Conservation (phyloP, 2,888 invertebrate genomes). For the Endotricha flammealis region DNA sequence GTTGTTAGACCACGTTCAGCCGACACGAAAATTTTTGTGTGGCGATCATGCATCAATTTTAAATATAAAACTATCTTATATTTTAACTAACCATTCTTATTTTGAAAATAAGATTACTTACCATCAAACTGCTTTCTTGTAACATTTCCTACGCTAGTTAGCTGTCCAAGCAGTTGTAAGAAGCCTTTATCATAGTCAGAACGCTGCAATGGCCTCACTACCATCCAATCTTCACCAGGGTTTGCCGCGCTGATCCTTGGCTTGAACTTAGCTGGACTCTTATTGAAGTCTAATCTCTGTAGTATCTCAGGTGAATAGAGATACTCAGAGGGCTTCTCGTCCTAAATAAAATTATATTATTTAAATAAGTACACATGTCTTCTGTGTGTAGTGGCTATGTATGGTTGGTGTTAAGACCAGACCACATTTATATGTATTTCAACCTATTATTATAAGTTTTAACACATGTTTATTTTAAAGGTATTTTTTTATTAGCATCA, state of each 20-base stretch:
- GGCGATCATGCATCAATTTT: too few species aligned
- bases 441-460: too few species aligned
- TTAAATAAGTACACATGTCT: too few species aligned
- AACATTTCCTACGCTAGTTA: conserved; percentile 91
- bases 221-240: conserved; percentile 86
- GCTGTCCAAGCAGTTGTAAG: conserved; percentile 86
- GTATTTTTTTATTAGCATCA: too few species aligned
- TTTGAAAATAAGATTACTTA: conserved; percentile 72
- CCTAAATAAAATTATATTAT: conserved; percentile 48
- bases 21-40: too few species aligned
- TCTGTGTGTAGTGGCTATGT: too few species aligned
- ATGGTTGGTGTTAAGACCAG: too few species aligned
- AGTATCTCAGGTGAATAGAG: conserved; percentile 84
- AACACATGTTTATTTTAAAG: too few species aligned
- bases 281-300: conserved; percentile 81
- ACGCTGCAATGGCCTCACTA: conserved; percentile 87
- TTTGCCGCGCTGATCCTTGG: conserved; percentile 83
- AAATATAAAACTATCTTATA: too few species aligned
- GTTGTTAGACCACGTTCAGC: too few species aligned
- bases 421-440: too few species aligned
- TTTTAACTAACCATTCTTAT: too few species aligned
- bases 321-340: conserved; percentile 60
- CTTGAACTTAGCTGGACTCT: conserved; percentile 80
- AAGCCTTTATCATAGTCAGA: conserved; percentile 92
- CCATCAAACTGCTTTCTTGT: conserved; percentile 88